Evolutionary conservation across 2,797 vertebrate genomes (phyloP).

Genomic region (Phyllotis vaccarum): DNA sequence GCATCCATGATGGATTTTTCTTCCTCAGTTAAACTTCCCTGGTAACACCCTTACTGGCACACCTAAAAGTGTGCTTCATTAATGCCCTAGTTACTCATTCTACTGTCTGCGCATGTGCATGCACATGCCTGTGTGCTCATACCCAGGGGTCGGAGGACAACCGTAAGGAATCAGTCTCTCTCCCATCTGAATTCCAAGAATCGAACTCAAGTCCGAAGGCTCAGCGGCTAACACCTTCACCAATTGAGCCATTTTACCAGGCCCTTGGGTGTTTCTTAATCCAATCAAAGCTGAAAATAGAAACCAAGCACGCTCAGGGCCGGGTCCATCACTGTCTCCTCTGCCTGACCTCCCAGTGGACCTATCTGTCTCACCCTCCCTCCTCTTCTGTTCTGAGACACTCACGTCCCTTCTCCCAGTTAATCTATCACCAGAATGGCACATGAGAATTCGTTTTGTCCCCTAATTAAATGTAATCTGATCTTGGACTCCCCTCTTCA

Average conservation of each 20-base stretch:
- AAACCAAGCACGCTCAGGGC: not conserved
- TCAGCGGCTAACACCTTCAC: not conserved
- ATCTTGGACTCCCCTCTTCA: not conserved
- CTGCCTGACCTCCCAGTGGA: not conserved
- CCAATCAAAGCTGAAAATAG: not conserved
- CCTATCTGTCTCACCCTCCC: not conserved
- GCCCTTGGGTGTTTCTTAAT: not conserved
- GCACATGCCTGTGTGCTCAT: accelerated
- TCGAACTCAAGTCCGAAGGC: not conserved
- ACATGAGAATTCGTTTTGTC: not conserved
- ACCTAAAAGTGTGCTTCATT: not conserved
- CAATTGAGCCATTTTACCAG: not conserved
- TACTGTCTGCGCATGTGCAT: not conserved
- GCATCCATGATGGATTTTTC: not conserved
- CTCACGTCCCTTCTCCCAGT: not conserved
- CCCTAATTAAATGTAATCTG: constrained; percentile 23
- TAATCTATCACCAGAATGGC: not conserved
- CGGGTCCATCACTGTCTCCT: not conserved
- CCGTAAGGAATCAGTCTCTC: not conserved
- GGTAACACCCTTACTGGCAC: not conserved
- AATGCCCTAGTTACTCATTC: not conserved
- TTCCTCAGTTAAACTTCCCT: not conserved
- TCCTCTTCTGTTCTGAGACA: not conserved
- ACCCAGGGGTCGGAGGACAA: not conserved
- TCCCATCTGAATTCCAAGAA: not conserved